Percentiles rank a stretch among this genome's conserved stretches.
These are phyloP conservation scores for Varanus salvator DNA, from an alignment of 2,113 vertebrate genomes.

Conservation along the genomic window DNA sequence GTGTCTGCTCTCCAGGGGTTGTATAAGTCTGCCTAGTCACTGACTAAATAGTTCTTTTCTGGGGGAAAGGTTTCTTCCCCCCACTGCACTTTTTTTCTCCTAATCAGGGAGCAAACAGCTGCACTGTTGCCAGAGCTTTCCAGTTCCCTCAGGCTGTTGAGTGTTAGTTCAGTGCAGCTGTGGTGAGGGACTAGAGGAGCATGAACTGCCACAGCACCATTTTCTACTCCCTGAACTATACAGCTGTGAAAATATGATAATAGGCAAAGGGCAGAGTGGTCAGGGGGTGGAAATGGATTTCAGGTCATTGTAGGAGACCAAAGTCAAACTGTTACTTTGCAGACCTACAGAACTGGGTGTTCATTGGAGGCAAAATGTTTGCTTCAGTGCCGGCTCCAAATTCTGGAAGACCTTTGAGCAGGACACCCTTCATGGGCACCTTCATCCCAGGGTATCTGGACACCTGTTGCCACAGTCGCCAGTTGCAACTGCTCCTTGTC, in stretches of 20 bases:
- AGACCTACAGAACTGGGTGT: neutral
- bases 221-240: constrained; percentile 47
- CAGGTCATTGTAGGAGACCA: neutral
- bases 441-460: no score
- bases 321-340: neutral
- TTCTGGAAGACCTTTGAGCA: no score
- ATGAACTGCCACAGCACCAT: constrained; percentile 34
- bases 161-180: constrained; percentile 65
- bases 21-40: constrained; percentile 32
- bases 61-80: constrained; percentile 56
- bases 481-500: no score
- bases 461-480: no score
- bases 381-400: no score
- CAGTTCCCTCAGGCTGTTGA: constrained; percentile 66
- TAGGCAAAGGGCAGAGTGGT: constrained; percentile 25
- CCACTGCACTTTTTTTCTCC: neutral
- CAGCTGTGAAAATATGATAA: constrained; percentile 51
- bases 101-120: constrained; percentile 69
- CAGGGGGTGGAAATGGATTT: neutral
- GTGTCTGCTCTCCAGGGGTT: neutral
- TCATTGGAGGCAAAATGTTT: neutral
- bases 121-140: constrained; percentile 68
- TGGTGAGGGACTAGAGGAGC: constrained; percentile 21
- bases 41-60: constrained; percentile 62
- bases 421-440: no score